Base-by-base conservation (phyloP, 2,888 invertebrate genomes). In the Lottia gigantea region DNA sequence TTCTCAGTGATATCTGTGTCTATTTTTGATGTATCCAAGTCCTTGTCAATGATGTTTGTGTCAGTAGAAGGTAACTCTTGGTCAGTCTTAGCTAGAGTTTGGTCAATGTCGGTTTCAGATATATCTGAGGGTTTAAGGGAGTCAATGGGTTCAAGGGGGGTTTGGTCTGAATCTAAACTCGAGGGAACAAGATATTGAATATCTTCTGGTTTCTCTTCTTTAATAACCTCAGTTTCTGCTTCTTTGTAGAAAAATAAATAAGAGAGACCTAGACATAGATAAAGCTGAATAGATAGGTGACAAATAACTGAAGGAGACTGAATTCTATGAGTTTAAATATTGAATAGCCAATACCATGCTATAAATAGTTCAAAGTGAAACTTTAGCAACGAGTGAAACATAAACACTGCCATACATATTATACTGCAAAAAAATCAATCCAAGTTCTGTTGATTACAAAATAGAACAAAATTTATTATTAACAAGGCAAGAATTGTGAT, bases 121-220 rank as follows among this genome's bases (percentile, higher is more conserved):
- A 23, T 61, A 8, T 25, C 15, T 26, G 23, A 3, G 12, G 15
- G 67, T 67, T 67, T n/a, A 49, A 67, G 25, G n/a, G 23, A 40
- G 40, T 40, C 40, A 40, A 40, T 40, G 11, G 40, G 6, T 40
- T 40, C 40, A 40, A 40, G 62, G 63, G 31, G 62, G 8, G n/a
- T 25, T 12, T 49, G 68, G 47, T 68, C 40, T 23, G 16, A 26
- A n/a, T 62, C 62, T 23, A 26, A 11, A 40, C 40, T 40, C 7
- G 31, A 25, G 31, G 67, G 23, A 67, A 71, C 67, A 65, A 63
- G 66, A 67, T 63, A 68, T 62, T 68, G 66, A 62, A 68, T 25
- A 16, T 71, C 63, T 49, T 47, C 19, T 45, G 46, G 49, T 46
- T 66, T 26, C 45, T 66, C 71, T 23, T 71, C 67, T 55, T 66